Evolutionary conservation across 2,797 vertebrate genomes (phyloP).

Genomic region (Sebastes alutus): DNA sequence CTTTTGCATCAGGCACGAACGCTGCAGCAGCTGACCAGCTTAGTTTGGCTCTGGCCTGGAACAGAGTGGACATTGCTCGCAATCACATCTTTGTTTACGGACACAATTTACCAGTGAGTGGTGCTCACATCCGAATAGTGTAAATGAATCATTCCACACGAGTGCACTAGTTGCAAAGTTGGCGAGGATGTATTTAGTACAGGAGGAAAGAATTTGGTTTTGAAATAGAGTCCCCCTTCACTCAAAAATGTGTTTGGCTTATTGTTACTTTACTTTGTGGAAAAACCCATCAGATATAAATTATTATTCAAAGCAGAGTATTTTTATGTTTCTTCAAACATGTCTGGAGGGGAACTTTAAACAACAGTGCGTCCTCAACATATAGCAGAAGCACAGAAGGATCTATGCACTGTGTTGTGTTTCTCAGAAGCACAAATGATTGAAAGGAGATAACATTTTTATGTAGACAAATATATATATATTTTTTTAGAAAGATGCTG

Average conservation of each 20-base stretch:
- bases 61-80: conserved; percentile 96
- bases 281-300: not conserved
- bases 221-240: not conserved
- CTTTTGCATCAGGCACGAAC: conserved; percentile 88
- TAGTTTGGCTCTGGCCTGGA: conserved; percentile 98
- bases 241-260: not conserved
- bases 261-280: not conserved
- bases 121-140: not conserved
- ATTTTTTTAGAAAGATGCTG: no score
- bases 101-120: conserved; percentile 94
- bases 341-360: not conserved
- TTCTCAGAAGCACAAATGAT: not conserved
- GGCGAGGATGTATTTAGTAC: not conserved
- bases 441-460: no score
- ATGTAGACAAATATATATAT: no score
- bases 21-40: conserved; percentile 96
- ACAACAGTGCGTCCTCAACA: not conserved
- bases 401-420: not conserved
- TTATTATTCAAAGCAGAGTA: not conserved
- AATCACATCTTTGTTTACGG: conserved; percentile 99
- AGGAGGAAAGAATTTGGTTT: not conserved
- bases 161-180: not conserved
- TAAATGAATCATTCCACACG: not conserved
- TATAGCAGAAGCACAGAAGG: not conserved
- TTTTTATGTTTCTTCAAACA: not conserved